Evolutionary conservation across 2,797 vertebrate species (phyloP), one percentile per base, ranked within the genome.

Genomic region (Microctenopoma steveboyesi): DNA sequence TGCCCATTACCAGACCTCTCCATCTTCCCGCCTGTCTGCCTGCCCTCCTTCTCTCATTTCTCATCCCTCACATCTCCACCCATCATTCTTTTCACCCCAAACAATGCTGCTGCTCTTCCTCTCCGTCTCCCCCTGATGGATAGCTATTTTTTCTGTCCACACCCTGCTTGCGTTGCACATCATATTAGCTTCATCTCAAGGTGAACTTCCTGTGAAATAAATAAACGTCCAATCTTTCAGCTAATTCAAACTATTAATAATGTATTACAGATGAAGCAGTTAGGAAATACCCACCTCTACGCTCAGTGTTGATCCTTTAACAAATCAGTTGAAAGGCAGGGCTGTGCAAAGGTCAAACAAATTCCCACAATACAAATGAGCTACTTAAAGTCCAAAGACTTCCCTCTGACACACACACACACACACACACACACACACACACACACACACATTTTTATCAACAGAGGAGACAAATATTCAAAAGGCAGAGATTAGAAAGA

Each of bases 61-160:
- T 90, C 78, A 82, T 74, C 49, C 50, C 30, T 71, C 79, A 72
- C 74, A 73, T 83, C 76, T 84, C 76, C 78, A 78, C 78, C 74
- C 84, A 86, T 92, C 87, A 81, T 64, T 86, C 83, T 82, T 76
- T 80, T 64, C 63, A 60, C 48, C 67, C 78, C 58, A 79, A 86
- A 85, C 83, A 79, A 70, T 81, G 76, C 64, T 12, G 50, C 77
- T 66, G 71, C 66, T 35, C 56, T 71, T 74, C 68, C 59, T 39
- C 57, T 62, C 45, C 28, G 9, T 51, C 48, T 79, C 30, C 37
- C 5, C 45, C 22, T 82, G 86, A 89, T 64, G 54, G 73, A 90
- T 84, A 30, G 60, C 33, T 18, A 49, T 56, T 73, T 64, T 60
- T 50, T 25, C 64, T 53, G 33, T 71, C 35, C 11, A 4, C 25